Base-by-base conservation (phyloP, 1,140 invertebrate species). In the Pachyrhynchus sulphureomaculatus region DNA sequence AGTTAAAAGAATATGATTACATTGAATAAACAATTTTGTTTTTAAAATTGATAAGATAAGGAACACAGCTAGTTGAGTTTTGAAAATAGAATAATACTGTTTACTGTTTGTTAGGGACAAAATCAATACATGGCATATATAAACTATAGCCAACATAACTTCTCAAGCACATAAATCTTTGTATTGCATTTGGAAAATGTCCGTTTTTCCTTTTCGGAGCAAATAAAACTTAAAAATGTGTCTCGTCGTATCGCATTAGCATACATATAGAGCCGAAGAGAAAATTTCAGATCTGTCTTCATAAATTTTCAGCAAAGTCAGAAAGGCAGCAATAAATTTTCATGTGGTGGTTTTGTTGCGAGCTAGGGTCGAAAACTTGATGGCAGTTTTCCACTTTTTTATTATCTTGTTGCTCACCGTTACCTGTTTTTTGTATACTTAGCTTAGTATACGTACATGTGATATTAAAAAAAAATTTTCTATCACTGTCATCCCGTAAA, bases 231-330 rank as follows among this genome's bases (percentile, higher is more conserved):
- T 54, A 29, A 54, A 54, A 54, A 44, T 54, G 52, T 54, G 26
- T 53, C 51, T 6, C 18, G 39, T 48, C 24, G 52, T 48, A 32
- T 51, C 20, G 47, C 55, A 58, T 58, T 58, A 58, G 55, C 55
- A 58, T 58, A 58, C 55, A 58, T 58, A 58, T 58, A 48, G 55
- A 48, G 44, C 39, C 5, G 42, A 8, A 26, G 45, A 26, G 45
- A 21, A 48, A 49, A 49, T 49, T 44, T 58, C 44, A 49, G 44
- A 58, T 58, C 44, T 58, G 55, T 58, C 55, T 58, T 58, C 55
- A 58, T 58, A 58, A 58, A 58, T 56, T 54, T 37, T 36, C 44
- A 26, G 37, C 18, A 42, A 58, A 58, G 29, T 48, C 55, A 39
- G 44, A 37, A 32, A 49, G 6, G 18, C n/a, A 10, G 23, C 26